Conservation (phyloP, 2,113 vertebrate species). For the Hydropotes inermis region DNA sequence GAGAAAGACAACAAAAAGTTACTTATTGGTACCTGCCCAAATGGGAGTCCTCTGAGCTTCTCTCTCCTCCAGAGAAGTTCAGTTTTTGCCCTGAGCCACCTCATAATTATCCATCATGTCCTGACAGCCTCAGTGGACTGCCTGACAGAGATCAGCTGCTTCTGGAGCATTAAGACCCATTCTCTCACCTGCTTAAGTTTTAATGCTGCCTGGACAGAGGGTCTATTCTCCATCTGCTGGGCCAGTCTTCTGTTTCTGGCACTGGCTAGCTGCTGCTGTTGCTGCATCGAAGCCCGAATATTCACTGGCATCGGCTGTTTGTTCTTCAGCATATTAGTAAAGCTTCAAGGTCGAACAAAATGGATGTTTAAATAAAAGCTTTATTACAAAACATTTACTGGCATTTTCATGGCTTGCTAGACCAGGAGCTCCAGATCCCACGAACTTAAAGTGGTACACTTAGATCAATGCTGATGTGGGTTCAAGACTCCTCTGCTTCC, state of each 20-base stretch:
- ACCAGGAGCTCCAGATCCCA: conserved; percentile 83
- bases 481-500: conserved; percentile 76
- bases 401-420: conserved; percentile 85
- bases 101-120: neutral
- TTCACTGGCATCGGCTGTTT: conserved; percentile 97
- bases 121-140: conserved; percentile 17
- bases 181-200: conserved; percentile 96
- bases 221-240: conserved; percentile 99
- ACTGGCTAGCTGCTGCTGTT: conserved; percentile 95
- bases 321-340: conserved; percentile 99
- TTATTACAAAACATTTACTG: conserved; percentile 83
- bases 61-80: neutral
- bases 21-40: neutral
- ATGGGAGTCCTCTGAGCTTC: conserved; percentile 32
- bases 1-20: neutral
- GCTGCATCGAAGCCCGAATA: conserved; percentile 98
- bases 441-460: conserved; percentile 79
- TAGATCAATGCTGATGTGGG: conserved; percentile 70
- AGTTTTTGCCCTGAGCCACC: conserved; percentile 28
- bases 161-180: neutral
- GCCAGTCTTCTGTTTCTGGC: conserved; percentile 97
- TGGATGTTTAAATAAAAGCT: conserved; percentile 87
- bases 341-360: conserved; percentile 98
- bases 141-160: conserved; percentile 12
- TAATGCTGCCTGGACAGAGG: conserved; percentile 97